These are phyloP conservation scores for Manis javanica DNA, from an alignment of 2,797 vertebrate genomes.

Conservation along the genomic window DNA sequence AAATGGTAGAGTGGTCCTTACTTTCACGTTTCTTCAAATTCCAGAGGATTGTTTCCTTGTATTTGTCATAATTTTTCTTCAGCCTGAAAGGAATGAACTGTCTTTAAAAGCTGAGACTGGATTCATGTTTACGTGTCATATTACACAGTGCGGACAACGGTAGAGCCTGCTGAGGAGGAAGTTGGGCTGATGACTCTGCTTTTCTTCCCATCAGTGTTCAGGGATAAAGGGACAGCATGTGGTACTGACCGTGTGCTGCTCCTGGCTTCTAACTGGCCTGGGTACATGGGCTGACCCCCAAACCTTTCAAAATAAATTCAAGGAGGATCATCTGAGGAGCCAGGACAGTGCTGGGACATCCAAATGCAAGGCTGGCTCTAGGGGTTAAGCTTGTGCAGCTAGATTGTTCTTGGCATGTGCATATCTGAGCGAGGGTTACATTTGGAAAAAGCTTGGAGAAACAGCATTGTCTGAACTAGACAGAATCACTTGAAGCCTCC, in stretches of 20 bases:
- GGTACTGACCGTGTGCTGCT: background rate
- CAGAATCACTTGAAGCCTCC: background rate
- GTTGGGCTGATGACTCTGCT: background rate
- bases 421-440: background rate
- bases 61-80: slow-evolving; percentile 66
- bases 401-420: background rate
- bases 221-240: background rate
- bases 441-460: background rate
- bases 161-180: too few species aligned
- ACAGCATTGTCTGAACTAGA: background rate
- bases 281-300: background rate
- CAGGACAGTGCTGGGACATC: background rate
- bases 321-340: background rate
- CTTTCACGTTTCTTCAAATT: slow-evolving; percentile 53
- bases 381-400: background rate
- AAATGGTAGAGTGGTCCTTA: slow-evolving; percentile 23
- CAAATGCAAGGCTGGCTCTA: background rate
- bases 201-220: background rate
- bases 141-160: rapidly evolving
- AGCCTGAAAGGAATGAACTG: slow-evolving; percentile 64
- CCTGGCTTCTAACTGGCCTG: background rate
- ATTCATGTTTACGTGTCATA: background rate
- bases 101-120: slow-evolving; percentile 31
- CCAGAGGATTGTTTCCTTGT: slow-evolving; percentile 59
- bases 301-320: background rate